Evolutionary conservation across 2,888 invertebrate species (phyloP), one percentile per base, ranked within the genome.

Genomic region (Xestia sexstrigata): DNA sequence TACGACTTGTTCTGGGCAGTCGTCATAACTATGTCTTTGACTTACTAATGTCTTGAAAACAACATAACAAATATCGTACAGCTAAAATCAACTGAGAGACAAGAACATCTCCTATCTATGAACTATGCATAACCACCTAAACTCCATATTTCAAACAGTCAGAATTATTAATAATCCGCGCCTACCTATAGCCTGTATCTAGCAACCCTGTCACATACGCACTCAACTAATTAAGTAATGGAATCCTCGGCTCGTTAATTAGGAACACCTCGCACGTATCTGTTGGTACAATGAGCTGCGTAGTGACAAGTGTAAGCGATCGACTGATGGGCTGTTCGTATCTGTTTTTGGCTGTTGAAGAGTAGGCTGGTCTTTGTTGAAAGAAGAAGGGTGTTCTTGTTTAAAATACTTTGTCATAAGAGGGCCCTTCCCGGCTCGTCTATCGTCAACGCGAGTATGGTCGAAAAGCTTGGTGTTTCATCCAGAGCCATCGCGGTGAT

Each of bases 171-270:
- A 76, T 76, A 82, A 68, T 68, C 63, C 58, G 26, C 15, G 9
- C 6, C n/a, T 82, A 77, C 78, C 70, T 72, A 52, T 72, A 69
- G 9, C 17, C 8, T 20, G 17, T 39, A 70, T 35, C 66, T 17
- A 73, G 71, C 86, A 84, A 68, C 81, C 86, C 82, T 84, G 79
- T 79, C 79, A 79, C 71, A 75, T 68, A 82, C 79, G 23, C 70
- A 80, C 77, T 86, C 88, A 86, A 84, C 88, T 93, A 93, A 95
- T 94, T 91, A 91, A 90, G 90, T 94, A 93, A 94, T 93, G 93
- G 91, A 91, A 93, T 93, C 90, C 91, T 81, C 79, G 84, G 88
- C 89, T 92, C 89, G 88, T 90, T 92, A 91, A 94, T 94, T 92
- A 93, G 60, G 71, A 62, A 86, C 67, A 74, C 71, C 58, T 67